Percentiles rank a stretch among this genome's conserved stretches.
Evolutionary conservation across 1,140 invertebrate genomes (phyloP).

Genomic region (Brachystomella parvula): DNA sequence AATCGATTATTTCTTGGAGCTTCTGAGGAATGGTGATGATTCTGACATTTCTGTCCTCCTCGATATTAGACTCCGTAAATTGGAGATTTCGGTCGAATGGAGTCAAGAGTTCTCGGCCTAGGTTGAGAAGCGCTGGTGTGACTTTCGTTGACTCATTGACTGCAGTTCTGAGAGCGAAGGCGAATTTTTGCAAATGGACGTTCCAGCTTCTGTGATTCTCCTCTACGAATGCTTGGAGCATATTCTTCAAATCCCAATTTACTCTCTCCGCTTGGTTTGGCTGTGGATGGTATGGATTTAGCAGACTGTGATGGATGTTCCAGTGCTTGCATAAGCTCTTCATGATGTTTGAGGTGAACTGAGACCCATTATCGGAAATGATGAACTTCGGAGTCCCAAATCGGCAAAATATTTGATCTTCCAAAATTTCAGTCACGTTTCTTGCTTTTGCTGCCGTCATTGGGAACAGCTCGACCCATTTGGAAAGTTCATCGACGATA

Average conservation of each 20-base stretch:
- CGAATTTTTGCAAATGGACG: constrained; percentile 40
- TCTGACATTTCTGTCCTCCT: not conserved
- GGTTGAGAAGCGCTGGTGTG: constrained; percentile 42
- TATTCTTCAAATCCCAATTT: constrained; percentile 44
- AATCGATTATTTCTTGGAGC: not conserved
- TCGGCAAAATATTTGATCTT: constrained; percentile 19
- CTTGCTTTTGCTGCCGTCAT: constrained; percentile 2
- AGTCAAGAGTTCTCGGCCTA: constrained; percentile 40
- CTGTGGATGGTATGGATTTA: constrained; percentile 41
- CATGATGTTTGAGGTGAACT: constrained; percentile 14
- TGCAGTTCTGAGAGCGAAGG: constrained; percentile 44
- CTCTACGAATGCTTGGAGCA: constrained; percentile 41
- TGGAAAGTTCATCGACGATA: constrained; percentile 10
- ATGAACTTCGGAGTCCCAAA: constrained; percentile 7
- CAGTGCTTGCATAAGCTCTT: constrained; percentile 7
- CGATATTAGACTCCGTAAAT: too few relatives aligned
- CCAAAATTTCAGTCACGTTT: not conserved
- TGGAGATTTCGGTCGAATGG: constrained; percentile 19
- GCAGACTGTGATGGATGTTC: not conserved
- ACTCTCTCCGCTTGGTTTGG: constrained; percentile 44
- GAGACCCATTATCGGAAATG: constrained; percentile 11
- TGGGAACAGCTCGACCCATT: constrained; percentile 21
- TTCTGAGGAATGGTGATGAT: not conserved
- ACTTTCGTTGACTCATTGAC: constrained; percentile 40
- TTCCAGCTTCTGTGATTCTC: constrained; percentile 41